These are phyloP conservation scores for Drosophila colorata DNA, from an alignment of 2,888 invertebrate species.

Conservation along the genomic window DNA sequence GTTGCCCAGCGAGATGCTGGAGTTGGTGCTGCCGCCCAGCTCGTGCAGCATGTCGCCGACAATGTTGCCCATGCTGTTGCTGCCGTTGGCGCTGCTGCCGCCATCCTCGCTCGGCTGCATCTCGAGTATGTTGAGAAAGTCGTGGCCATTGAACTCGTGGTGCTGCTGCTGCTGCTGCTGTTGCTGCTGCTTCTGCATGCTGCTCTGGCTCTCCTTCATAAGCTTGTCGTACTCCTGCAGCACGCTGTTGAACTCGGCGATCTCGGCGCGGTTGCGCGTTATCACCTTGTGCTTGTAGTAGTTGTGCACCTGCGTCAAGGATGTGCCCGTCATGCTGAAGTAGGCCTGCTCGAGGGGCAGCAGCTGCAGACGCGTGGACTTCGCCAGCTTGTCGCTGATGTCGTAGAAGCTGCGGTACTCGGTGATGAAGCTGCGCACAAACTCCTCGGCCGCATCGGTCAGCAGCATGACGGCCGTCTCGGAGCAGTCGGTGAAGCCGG, in stretches of 20 bases:
- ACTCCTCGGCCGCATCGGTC: slow-evolving; percentile 83
- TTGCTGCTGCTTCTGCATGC: slow-evolving; percentile 78
- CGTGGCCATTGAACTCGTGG: slow-evolving; percentile 80
- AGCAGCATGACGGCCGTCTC: slow-evolving; percentile 81
- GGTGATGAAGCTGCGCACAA: slow-evolving; percentile 78
- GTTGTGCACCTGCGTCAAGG: slow-evolving; percentile 83
- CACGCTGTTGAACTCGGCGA: slow-evolving; percentile 82
- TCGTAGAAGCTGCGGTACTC: slow-evolving; percentile 63
- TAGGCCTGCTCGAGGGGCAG: slow-evolving; percentile 82
- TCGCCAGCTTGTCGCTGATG: slow-evolving; percentile 51
- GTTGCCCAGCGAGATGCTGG: slow-evolving; percentile 47
- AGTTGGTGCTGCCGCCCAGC: slow-evolving; percentile 61
- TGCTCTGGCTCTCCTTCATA: slow-evolving; percentile 84
- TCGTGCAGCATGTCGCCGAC: slow-evolving; percentile 67
- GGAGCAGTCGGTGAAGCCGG: slow-evolving; percentile 83
- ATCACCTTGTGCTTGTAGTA: slow-evolving; percentile 84
- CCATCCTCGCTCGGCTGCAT: slow-evolving; percentile 61
- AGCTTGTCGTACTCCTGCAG: slow-evolving; percentile 84
- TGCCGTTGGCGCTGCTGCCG: slow-evolving; percentile 66
- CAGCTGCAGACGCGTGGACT: slow-evolving; percentile 65
- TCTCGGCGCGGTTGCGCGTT: slow-evolving; percentile 81
- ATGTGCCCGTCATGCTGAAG: slow-evolving; percentile 78
- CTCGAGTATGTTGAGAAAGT: slow-evolving; percentile 83
- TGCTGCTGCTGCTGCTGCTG: slow-evolving; percentile 40
- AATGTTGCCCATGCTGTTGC: slow-evolving; percentile 57